Conservation (phyloP, 1,140 invertebrate species). For the Periplaneta americana region DNA sequence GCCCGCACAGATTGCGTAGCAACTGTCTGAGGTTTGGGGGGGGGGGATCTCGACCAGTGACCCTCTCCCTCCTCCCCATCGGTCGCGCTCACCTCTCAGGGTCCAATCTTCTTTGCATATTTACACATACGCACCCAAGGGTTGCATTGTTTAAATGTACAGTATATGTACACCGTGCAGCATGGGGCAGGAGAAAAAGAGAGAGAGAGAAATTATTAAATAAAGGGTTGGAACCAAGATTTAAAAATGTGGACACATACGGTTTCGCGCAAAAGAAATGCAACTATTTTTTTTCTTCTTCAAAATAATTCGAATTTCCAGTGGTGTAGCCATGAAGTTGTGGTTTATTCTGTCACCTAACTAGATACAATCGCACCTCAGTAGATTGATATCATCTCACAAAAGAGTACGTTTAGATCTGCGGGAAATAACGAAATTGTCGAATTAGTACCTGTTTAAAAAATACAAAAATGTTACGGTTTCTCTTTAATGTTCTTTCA, state of each 20-base stretch:
- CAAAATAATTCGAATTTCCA: no score
- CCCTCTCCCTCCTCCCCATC: neutral
- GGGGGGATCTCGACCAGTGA: neutral
- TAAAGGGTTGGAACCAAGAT: neutral
- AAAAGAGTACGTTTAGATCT: no score
- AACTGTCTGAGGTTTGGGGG: neutral
- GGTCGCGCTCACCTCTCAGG: neutral
- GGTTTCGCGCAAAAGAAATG: neutral
- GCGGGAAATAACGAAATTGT: no score
- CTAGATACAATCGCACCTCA: no score
- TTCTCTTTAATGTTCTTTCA: no score
- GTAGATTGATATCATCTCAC: no score
- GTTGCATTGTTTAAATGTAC: neutral
- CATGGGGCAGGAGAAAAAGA: neutral
- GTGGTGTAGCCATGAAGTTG: no score
- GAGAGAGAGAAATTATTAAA: neutral
- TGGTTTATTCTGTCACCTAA: no score
- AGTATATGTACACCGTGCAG: neutral
- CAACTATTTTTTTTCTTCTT: neutral
- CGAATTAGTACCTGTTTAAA: no score
- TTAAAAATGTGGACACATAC: neutral
- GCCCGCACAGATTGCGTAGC: neutral
- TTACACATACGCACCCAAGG: neutral
- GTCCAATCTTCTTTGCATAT: neutral
- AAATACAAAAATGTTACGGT: no score